Evolutionary conservation across 2,113 vertebrate species (phyloP).

Genomic region (Tetrax tetrax): DNA sequence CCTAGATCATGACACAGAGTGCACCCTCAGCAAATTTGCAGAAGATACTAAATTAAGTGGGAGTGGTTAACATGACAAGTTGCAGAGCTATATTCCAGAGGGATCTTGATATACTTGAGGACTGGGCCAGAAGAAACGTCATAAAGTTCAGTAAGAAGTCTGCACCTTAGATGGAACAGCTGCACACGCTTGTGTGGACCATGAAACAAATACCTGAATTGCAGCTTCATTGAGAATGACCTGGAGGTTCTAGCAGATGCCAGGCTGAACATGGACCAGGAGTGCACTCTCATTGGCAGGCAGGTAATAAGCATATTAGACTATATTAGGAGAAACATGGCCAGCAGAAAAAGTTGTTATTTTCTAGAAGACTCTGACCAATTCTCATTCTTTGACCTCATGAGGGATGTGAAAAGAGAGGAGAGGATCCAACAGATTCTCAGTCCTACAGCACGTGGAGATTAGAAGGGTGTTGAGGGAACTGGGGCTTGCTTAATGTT

Average conservation of each 20-base stretch:
- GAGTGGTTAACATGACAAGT: conserved; percentile 29
- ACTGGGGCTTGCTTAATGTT: neutral
- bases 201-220: neutral
- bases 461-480: neutral
- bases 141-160: neutral
- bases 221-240: neutral
- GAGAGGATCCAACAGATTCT: neutral
- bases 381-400: neutral
- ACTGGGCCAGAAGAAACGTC: neutral
- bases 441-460: neutral
- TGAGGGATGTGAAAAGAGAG: neutral
- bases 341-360: neutral
- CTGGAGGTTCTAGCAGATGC: neutral
- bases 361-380: neutral
- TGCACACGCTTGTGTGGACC: neutral
- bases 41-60: neutral
- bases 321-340: neutral
- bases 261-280: neutral
- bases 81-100: neutral
- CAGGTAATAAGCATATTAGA: neutral
- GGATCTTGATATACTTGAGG: neutral
- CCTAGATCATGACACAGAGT: conserved; percentile 27
- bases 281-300: neutral
- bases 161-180: neutral
- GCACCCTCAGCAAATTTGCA: conserved; percentile 26